Percentiles rank a stretch among this genome's conserved stretches.
Conservation (phyloP, 1,140 invertebrate species). For the Amyelois transitella region DNA sequence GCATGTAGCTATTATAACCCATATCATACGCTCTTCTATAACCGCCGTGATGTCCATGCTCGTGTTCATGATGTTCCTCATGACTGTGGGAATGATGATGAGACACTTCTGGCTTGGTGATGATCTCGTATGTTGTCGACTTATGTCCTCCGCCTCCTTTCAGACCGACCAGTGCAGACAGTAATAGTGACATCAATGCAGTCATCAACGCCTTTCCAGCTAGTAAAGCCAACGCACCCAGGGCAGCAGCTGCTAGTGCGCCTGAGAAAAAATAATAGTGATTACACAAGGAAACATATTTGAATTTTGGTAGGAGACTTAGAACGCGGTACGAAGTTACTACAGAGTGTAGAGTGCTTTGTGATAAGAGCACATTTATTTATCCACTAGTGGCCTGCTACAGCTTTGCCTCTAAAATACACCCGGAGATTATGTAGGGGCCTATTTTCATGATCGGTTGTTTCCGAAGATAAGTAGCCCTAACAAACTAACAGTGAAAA, state of each 20-base stretch:
- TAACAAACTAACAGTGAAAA: too few species aligned
- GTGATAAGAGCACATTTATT: too few species aligned
- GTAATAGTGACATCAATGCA: slow-evolving; percentile 83
- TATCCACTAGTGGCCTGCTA: too few species aligned
- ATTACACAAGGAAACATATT: too few species aligned
- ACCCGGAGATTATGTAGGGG: too few species aligned
- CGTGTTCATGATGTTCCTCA: slow-evolving; percentile 75
- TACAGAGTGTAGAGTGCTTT: too few species aligned
- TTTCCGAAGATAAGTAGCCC: too few species aligned
- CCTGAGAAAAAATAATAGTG: slow-evolving; percentile 70
- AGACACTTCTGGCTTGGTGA: slow-evolving; percentile 85
- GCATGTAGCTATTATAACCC: slow-evolving; percentile 57
- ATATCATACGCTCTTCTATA: slow-evolving; percentile 72
- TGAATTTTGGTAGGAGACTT: too few species aligned
- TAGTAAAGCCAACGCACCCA: slow-evolving; percentile 83
- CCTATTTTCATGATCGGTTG: too few species aligned
- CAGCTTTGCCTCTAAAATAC: too few species aligned
- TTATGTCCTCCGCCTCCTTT: slow-evolving; percentile 80
- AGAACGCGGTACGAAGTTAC: too few species aligned
- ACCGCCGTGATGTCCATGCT: slow-evolving; percentile 60
- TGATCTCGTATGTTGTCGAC: slow-evolving; percentile 87
- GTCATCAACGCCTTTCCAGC: slow-evolving; percentile 90
- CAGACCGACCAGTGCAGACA: slow-evolving; percentile 83
- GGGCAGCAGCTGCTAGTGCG: slow-evolving; percentile 81
- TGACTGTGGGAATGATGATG: slow-evolving; percentile 80